Base-by-base conservation (phyloP, 2,888 invertebrate genomes). In the Deroplatys truncata region DNA sequence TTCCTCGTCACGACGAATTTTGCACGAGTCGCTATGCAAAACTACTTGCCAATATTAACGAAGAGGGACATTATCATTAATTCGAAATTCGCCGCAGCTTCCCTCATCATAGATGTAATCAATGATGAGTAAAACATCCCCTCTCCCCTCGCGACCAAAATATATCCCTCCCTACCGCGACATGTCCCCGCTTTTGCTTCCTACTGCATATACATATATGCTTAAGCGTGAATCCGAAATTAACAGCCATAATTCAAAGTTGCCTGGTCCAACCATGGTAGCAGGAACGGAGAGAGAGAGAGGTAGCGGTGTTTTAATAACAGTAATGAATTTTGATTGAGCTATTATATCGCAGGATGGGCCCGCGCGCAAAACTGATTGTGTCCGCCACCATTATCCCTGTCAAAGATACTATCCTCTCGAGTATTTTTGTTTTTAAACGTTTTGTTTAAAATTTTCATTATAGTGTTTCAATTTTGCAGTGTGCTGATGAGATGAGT, bases 311-410 rank as follows among this genome's bases (percentile, higher is more conserved):
- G 84, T 90, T 89, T 89, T 91, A 91, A 90, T 91, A 90, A 91
- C 89, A 31, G 88, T 89, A 90, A 91, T 91, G 90, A 90, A 90
- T 91, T 89, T 87, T 91, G 90, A 91, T 91, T 90, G 91, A 91
- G 89, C 90, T 90, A 89, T 91, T 90, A 89, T 91, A 90, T 89
- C 91, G 88, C 43, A 87, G 88, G 31, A 28, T 83, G 29, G 56
- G 28, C 29, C 43, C 84, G 84, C 28, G 49, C 84, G 83, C 72
- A 88, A 84, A 43, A 84, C 31, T 88, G 88, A 84, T 35, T 84
- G 84, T 84, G 15, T 43, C 43, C 16, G 84, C 84, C 16, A 31
- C 84, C 31, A 43, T 88, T 84, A 88, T 84, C 72, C 16, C 88
- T 88, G 84, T 84, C 84, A 88, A 49, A 84, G 56, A 49, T 84